These are phyloP conservation scores for Smithornis capensis DNA, from an alignment of 2,113 vertebrate genomes.

Conservation along the genomic window DNA sequence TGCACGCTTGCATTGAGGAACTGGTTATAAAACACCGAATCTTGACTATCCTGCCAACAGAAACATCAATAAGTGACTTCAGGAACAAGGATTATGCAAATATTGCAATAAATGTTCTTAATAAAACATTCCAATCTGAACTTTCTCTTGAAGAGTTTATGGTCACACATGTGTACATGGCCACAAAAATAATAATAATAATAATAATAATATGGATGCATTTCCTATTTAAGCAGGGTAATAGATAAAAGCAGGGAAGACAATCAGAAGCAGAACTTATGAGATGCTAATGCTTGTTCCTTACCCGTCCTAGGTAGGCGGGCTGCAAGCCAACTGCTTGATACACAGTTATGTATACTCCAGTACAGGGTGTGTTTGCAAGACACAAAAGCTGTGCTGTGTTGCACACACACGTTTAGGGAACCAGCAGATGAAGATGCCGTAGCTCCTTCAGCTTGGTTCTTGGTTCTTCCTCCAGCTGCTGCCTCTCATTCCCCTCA, in stretches of 20 bases:
- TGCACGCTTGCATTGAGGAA: not conserved
- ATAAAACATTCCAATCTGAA: not conserved
- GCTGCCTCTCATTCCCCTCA: not conserved
- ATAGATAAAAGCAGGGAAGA: not conserved
- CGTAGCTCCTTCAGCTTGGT: not conserved
- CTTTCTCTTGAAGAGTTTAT: not conserved
- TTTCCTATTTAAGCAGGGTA: not conserved
- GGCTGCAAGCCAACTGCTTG: not conserved
- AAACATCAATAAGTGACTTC: not conserved
- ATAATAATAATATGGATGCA: too few species aligned
- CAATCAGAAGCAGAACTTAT: not conserved
- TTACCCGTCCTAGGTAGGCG: not conserved
- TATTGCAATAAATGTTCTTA: not conserved
- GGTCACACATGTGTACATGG: accelerated
- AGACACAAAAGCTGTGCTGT: not conserved
- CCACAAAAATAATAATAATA: too few species aligned
- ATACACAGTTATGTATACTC: not conserved
- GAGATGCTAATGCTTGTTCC: not conserved
- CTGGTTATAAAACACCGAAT: not conserved
- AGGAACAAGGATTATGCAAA: not conserved
- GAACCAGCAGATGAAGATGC: not conserved
- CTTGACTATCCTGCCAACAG: not conserved
- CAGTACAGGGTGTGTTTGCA: not conserved
- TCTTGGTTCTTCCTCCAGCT: not conserved
- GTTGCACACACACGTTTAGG: not conserved